Percentiles rank a stretch among this genome's conserved stretches.
These are phyloP conservation scores for Heliothis virescens DNA, from an alignment of 1,140 invertebrate genomes.

Conservation along the genomic window DNA sequence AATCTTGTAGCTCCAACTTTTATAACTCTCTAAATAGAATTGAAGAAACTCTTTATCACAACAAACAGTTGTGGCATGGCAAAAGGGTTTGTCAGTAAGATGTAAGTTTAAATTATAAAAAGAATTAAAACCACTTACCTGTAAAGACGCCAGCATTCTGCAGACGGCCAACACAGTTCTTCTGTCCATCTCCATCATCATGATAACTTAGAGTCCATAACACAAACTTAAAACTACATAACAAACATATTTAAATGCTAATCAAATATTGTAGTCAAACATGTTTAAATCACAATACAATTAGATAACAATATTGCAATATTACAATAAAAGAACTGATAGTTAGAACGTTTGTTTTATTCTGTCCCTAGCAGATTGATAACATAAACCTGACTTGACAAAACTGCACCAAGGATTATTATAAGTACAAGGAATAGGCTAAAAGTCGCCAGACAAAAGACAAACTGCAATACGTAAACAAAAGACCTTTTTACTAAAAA, in stretches of 20 bases:
- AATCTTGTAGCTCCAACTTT: too few relatives aligned
- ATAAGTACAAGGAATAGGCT: slow-evolving; percentile 47
- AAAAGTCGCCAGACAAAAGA: slow-evolving; percentile 49
- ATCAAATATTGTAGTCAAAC: not conserved
- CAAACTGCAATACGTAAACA: slow-evolving; percentile 60
- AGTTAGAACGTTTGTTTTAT: slow-evolving; percentile 12
- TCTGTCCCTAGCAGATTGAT: slow-evolving; percentile 21
- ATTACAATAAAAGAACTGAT: not conserved
- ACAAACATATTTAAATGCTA: slow-evolving; percentile 30
- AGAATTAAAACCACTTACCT: slow-evolving; percentile 9
- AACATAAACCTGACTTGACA: slow-evolving; percentile 68
- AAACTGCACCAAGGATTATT: slow-evolving; percentile 59
- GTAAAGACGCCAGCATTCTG: not conserved
- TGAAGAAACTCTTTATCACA: too few relatives aligned
- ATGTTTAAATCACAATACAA: not conserved
- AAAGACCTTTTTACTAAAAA: slow-evolving; percentile 62
- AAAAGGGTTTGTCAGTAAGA: too few relatives aligned
- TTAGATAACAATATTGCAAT: slow-evolving; percentile 7
- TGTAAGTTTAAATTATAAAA: not conserved
- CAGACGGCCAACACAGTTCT: not conserved
- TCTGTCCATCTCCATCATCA: slow-evolving; percentile 9
- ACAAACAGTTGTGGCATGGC: too few relatives aligned
- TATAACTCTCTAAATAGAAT: too few relatives aligned
- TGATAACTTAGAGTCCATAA: slow-evolving; percentile 49
- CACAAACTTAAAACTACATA: slow-evolving; percentile 42